A percentile compares a stretch with the other conserved stretches of the same genome.
Conservation (phyloP, 2,888 invertebrate species). For the Ennomos fuscantarius region DNA sequence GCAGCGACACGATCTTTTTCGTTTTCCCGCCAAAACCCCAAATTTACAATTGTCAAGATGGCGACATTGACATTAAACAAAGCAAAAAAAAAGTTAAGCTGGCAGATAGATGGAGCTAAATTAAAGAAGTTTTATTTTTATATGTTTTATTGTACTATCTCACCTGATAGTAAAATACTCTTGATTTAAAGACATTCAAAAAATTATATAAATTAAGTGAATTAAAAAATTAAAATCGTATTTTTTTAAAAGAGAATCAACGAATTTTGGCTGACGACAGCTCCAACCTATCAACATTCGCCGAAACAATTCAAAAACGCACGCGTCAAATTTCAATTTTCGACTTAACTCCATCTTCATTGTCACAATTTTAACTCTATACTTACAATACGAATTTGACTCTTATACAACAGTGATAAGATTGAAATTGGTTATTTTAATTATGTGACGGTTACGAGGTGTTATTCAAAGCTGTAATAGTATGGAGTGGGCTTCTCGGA, state of each 20-base stretch:
- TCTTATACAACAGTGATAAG: neutral
- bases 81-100: too few species aligned
- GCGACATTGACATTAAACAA: too few species aligned
- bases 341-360: slow-evolving; percentile 71
- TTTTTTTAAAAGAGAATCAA: neutral
- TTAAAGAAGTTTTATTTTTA: too few species aligned
- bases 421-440: neutral
- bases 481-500: slow-evolving; percentile 43
- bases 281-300: slow-evolving; percentile 35
- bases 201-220: too few species aligned
- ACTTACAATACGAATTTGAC: neutral
- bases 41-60: too few species aligned
- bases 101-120: too few species aligned
- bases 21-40: too few species aligned
- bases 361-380: slow-evolving; percentile 45
- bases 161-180: too few species aligned
- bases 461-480: slow-evolving; percentile 54
- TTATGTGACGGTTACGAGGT: slow-evolving; percentile 43
- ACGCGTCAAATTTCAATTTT: slow-evolving; percentile 73
- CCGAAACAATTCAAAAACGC: slow-evolving; percentile 51
- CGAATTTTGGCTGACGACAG: slow-evolving; percentile 34
- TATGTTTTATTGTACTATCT: too few species aligned
- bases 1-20: too few species aligned
- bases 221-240: neutral
- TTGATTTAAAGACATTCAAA: too few species aligned